Evolutionary conservation across 2,888 invertebrate genomes (phyloP), one percentile per base, ranked within the genome.

Genomic region (Agrotis clavis): DNA sequence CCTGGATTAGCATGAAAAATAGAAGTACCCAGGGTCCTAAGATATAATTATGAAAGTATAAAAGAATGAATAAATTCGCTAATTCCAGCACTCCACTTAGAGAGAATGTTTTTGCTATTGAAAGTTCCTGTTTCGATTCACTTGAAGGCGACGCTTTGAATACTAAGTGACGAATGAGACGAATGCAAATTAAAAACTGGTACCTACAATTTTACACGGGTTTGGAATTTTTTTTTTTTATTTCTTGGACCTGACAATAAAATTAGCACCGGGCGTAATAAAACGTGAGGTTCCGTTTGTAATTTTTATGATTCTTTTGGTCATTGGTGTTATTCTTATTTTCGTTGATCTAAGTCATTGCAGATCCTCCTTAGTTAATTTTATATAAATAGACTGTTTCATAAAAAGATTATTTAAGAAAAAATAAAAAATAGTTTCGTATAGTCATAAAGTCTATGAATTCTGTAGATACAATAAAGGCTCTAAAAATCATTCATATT

Each of bases 121-220:
- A 87, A 89, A 90, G 86, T 90, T 89, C 84, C 81, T 90, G 88
- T 90, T 91, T 90, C 88, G 87, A 90, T 89, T 91, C 90, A 89
- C 87, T 90, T 87, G 81, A 85, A 84, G 82, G 80, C 79, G 86
- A 76, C 80, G 89, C 85, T 89, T 89, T 91, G 92, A 93, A 93
- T 93, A 90, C 86, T 87, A 91, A 92, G 87, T 90, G 87, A 89
- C 75, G 89, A 91, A 91, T 88, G 92, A 89, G 87, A 86, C 79
- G 92, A 92, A 92, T 92, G 88, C 86, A 88, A 91, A 93, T 88
- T 81, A 81, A 83, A 78, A 71, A 74, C 67, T 62, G 25, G 59
- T 61, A 77, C n/a, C n/a, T n/a, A n/a, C 59, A 68, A 62, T 63
- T 67, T 78, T 67, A 66, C 72, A 41, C 47, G 61, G 56, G 56